Evolutionary conservation across 1,140 invertebrate genomes (phyloP).

Genomic region (Cheumatopsyche charites): DNA sequence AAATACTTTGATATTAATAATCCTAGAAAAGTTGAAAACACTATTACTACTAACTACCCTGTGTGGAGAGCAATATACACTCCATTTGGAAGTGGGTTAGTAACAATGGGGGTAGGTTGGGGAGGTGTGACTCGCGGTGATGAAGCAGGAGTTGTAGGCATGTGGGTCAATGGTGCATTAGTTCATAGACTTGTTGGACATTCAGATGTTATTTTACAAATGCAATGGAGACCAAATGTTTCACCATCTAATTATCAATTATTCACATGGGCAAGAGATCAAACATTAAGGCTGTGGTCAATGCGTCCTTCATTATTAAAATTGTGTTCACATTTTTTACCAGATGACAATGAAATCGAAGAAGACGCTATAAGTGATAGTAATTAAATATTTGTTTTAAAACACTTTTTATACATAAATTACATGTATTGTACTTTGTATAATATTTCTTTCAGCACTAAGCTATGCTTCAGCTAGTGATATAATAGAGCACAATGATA

Average conservation of each 20-base stretch:
- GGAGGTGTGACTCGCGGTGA: constrained; percentile 59
- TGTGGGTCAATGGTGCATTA: constrained; percentile 58
- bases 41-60: constrained; percentile 83
- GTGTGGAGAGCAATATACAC: constrained; percentile 94
- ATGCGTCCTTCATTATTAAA: constrained; percentile 85
- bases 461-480: constrained; percentile 58
- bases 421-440: neutral
- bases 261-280: constrained; percentile 96
- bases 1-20: constrained; percentile 93
- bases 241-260: constrained; percentile 78
- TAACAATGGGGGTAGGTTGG: constrained; percentile 76
- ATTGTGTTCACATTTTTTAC: constrained; percentile 65
- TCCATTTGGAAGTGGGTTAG: constrained; percentile 89
- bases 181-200: constrained; percentile 80
- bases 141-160: constrained; percentile 59
- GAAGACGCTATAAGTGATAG: constrained; percentile 59
- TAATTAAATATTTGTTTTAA: constrained; percentile 39
- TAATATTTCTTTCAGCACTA: constrained; percentile 49
- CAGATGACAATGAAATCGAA: constrained; percentile 59
- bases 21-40: constrained; percentile 79
- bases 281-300: constrained; percentile 88
- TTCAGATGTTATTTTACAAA: constrained; percentile 92
- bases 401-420: neutral
- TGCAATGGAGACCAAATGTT: constrained; percentile 84
- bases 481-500: constrained; percentile 47